Evolutionary conservation across 2,888 invertebrate genomes (phyloP).

Genomic region (Pseudococcus longispinus): DNA sequence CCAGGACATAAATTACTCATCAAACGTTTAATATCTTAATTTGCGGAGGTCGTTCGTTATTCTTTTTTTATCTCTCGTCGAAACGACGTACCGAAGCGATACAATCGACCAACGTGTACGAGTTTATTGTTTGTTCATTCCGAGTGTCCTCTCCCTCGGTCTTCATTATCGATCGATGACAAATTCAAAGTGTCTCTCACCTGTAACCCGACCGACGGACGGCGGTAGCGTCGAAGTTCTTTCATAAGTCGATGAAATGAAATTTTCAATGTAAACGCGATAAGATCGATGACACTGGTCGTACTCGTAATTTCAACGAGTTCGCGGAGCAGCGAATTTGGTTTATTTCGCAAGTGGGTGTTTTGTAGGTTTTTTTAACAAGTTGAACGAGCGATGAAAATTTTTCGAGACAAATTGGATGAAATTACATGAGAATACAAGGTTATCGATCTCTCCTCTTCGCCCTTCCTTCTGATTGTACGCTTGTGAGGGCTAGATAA

Average conservation of each 20-base stretch:
- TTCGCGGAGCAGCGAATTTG: neutral
- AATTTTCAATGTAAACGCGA: neutral
- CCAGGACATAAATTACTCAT: slow-evolving; percentile 44
- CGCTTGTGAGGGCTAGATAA: no score
- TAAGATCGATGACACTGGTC: slow-evolving; percentile 10
- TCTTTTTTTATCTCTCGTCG: neutral
- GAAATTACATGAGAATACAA: neutral
- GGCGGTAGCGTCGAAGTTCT: neutral
- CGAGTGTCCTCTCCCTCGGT: neutral
- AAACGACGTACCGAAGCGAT: neutral
- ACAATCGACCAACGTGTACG: neutral
- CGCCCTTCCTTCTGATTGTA: no score
- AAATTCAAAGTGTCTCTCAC: neutral
- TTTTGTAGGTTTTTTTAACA: neutral
- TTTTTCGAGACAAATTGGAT: neutral
- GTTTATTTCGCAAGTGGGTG: neutral
- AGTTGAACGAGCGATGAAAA: neutral
- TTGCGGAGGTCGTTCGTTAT: slow-evolving; percentile 29
- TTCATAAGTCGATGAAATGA: neutral
- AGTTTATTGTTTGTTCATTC: neutral
- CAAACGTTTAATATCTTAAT: slow-evolving; percentile 47
- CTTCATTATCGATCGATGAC: neutral
- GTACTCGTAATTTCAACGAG: neutral
- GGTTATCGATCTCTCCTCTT: no score
- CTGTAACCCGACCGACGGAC: neutral